phyloP scores from a whole-genome alignment of 2,888 invertebrate genomes.

The Halictus quadricinctus region DNA sequence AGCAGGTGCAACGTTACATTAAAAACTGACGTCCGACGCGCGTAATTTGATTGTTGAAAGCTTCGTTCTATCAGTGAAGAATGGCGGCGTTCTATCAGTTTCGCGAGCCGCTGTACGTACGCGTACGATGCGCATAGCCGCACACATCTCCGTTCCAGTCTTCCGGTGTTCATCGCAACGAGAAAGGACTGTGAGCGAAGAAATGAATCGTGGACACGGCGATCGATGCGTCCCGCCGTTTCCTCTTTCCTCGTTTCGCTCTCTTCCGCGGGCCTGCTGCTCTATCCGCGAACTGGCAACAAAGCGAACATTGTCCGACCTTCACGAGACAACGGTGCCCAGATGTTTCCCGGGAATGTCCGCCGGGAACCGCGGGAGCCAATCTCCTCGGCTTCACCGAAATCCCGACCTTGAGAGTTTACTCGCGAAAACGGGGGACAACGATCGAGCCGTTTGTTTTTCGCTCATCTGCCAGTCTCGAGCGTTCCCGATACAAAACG shows the following conservation, averaged over 20 bases:
- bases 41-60: background rate
- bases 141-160: background rate
- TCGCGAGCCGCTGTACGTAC: background rate
- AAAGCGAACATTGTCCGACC: conserved; percentile 1
- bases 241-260: background rate
- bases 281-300: background rate
- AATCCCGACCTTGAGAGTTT: background rate
- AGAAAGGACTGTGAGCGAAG: conserved; percentile 21
- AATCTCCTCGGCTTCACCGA: background rate
- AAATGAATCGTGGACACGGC: conserved; percentile 35
- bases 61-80: background rate
- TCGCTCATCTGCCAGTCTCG: background rate
- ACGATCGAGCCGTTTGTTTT: conserved; percentile 4
- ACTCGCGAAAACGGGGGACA: background rate
- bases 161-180: background rate
- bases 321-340: conserved; percentile 9
- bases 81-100: background rate
- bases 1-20: background rate
- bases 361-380: background rate
- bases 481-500: conserved; percentile 12
- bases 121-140: background rate
- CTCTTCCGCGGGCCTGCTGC: background rate
- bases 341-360: background rate
- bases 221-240: conserved; percentile 13
- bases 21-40: background rate